Evolutionary conservation across 2,888 invertebrate species (phyloP), one percentile per base, ranked within the genome.

Genomic region (Drosophila borealis): DNA sequence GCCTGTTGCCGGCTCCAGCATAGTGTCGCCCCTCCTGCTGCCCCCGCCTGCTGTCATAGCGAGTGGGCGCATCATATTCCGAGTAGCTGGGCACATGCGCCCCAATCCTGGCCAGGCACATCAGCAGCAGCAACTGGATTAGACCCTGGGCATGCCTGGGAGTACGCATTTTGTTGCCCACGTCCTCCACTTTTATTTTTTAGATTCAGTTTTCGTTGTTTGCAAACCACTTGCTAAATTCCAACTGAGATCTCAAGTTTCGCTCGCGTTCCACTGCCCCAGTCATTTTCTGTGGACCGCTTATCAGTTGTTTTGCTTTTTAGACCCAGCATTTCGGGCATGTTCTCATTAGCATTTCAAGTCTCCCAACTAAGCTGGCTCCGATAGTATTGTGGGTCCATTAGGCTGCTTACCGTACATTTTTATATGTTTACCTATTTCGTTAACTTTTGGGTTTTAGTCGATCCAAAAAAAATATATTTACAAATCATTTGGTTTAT

Each of bases 251-350:
- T 63, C 66, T 66, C 63, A 48, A 63, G 59, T 49, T 66, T 63
- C 14, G 64, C 45, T 53, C 46, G 46, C 64, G 74, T 10, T 70
- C 78, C 21, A 69, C 66, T 69, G 61, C 39, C 81, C 69, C 67
- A 68, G 21, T 53, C 74, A 57, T 49, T 37, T 10, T 25, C 45
- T 10, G 39, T 19, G 14, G 10, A 21, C 3, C n/a, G 50, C 89
- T 88, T 89, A 89, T 85, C 84, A 85, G 74, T 66, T 50, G 59
- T 53, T 70, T 49, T 29, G 25, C 21, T 50, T 41, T 29, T 44
- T 33, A 51, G 36, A 11, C 13, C 5, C 14, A 48, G 49, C 50
- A 41, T 46, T 74, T 78, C 55, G 62, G 41, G 11, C 36, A 21
- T 37, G 19, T 48, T 57, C 55, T 45, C 49, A 51, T 41, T 19